Evolutionary conservation across 2,113 vertebrate species (phyloP).

Genomic region (Xyrauchen texanus): DNA sequence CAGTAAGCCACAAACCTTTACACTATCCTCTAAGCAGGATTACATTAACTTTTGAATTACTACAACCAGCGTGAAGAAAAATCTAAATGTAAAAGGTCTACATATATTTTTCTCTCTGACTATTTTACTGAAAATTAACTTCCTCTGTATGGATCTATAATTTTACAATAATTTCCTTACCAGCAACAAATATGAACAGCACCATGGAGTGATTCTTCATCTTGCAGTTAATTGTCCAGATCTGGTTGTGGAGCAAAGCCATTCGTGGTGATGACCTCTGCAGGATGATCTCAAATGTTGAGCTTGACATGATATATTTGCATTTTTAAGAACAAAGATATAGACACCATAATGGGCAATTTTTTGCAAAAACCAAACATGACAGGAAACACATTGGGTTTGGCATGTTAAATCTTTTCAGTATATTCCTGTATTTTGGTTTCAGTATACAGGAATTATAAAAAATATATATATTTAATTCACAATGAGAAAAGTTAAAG

Average conservation of each 20-base stretch:
- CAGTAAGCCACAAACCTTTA: no score
- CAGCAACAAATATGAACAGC: constrained; percentile 2
- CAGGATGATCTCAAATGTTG: constrained; percentile 8
- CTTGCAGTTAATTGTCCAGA: neutral
- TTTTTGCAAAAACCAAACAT: constrained; percentile 15
- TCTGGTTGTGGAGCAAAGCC: neutral
- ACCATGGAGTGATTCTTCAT: constrained; percentile 6
- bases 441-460: no score
- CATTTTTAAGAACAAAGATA: neutral
- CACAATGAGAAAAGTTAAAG: no score
- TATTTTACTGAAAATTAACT: no score
- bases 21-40: no score
- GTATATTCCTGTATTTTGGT: neutral
- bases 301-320: constrained; percentile 13
- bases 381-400: neutral
- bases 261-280: neutral
- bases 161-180: constrained; percentile 4
- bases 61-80: no score
- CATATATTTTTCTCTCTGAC: no score
- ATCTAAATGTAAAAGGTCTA: no score
- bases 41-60: no score
- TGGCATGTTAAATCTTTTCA: neutral
- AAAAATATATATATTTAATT: no score
- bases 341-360: neutral
- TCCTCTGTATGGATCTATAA: neutral